phyloP scores from a whole-genome alignment of 2,113 vertebrate species.

The Tylochromis polylepis region DNA sequence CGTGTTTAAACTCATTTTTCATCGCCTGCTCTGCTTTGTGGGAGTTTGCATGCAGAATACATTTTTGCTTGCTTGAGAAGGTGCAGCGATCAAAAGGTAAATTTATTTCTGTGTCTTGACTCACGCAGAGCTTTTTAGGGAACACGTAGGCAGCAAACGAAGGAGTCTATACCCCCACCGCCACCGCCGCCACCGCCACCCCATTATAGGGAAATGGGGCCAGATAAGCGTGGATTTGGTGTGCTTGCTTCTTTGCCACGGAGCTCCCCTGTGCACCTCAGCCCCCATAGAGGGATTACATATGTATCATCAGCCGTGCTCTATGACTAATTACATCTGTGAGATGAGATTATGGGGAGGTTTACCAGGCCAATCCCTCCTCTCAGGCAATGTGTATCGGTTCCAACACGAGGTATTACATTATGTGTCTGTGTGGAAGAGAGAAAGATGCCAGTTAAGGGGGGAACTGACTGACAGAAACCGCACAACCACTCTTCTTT shows the following conservation, averaged over 20 bases:
- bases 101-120: conserved; percentile 51
- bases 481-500: not conserved
- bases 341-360: conserved; percentile 75
- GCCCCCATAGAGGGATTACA: conserved; percentile 73
- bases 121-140: conserved; percentile 53
- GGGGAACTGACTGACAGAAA: conserved; percentile 44
- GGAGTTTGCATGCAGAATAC: not conserved
- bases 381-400: conserved; percentile 65
- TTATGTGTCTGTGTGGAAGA: conserved; percentile 41
- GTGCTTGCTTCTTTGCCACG: conserved; percentile 55
- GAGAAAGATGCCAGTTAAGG: conserved; percentile 42
- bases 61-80: conserved; percentile 4
- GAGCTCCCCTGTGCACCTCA: conserved; percentile 57
- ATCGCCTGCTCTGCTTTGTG: not conserved
- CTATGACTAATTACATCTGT: conserved; percentile 78
- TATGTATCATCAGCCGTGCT: conserved; percentile 73
- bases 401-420: conserved; percentile 65
- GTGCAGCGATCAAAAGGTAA: conserved; percentile 33
- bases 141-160: conserved; percentile 44
- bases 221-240: conserved; percentile 62
- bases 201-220: conserved; percentile 36
- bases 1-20: conserved; percentile 8
- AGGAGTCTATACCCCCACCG: not conserved
- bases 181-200: not conserved
- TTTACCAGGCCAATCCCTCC: conserved; percentile 70